Conservation (phyloP, 2,888 invertebrate species). For the Agelastica alni region DNA sequence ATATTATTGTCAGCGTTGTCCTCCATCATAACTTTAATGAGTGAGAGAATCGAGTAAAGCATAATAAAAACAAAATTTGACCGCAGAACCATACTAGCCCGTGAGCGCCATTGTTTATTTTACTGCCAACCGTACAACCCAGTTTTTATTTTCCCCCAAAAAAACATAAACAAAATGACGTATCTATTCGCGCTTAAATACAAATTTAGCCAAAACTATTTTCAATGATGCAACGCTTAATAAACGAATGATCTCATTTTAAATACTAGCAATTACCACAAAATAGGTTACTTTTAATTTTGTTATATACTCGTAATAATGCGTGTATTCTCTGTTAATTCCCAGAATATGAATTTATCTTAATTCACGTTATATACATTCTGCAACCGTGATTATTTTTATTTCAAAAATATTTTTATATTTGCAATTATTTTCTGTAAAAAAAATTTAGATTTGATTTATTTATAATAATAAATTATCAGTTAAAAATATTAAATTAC, state of each 20-base stretch:
- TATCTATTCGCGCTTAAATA: slow-evolving; percentile 26
- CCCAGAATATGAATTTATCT: no score
- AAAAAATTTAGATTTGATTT: no score
- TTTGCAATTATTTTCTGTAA: no score
- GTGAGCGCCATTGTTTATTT: slow-evolving; percentile 46
- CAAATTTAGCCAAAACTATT: slow-evolving; percentile 23
- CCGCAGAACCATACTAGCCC: slow-evolving; percentile 36
- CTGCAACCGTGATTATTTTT: no score
- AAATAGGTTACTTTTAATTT: no score
- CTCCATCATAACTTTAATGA: slow-evolving; percentile 37
- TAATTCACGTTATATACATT: no score
- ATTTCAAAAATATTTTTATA: no score
- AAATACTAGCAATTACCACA: slow-evolving; percentile 19
- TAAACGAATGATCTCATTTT: slow-evolving; percentile 27
- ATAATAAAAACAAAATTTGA: slow-evolving; percentile 42
- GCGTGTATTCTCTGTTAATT: no score
- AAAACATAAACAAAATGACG: slow-evolving; percentile 28
- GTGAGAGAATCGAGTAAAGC: slow-evolving; percentile 37
- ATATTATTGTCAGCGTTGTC: slow-evolving; percentile 40
- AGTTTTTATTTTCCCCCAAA: slow-evolving; percentile 26
- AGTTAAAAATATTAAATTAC: no score
- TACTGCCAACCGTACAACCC: slow-evolving; percentile 35
- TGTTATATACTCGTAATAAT: no score
- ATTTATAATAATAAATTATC: no score
- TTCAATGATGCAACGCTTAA: slow-evolving; percentile 22